A percentile compares a stretch with the other conserved stretches of the same genome.
These are phyloP conservation scores for Bubalus kerabau DNA, from an alignment of 2,113 vertebrate genomes.

Conservation along the genomic window DNA sequence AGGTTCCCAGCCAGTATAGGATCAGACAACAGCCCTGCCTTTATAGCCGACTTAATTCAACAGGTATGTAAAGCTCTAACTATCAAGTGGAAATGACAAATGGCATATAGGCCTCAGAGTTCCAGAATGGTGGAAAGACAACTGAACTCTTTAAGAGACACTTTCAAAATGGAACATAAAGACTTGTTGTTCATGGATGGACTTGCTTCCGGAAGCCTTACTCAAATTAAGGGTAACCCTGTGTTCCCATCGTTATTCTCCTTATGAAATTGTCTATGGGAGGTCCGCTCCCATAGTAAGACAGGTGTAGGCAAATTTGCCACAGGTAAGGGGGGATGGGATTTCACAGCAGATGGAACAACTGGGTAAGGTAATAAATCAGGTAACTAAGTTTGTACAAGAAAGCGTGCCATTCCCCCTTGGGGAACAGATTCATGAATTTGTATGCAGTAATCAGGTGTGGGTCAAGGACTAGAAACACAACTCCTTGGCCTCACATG, in stretches of 20 bases:
- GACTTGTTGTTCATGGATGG: neutral
- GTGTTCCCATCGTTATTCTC: neutral
- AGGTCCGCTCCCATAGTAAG: neutral
- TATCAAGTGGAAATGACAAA: neutral
- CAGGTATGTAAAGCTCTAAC: neutral
- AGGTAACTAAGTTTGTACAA: too few species aligned
- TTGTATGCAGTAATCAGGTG: too few species aligned
- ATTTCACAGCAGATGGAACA: neutral
- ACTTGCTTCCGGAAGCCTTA: neutral
- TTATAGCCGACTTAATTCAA: neutral
- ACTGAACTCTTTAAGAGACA: neutral
- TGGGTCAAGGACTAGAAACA: too few species aligned
- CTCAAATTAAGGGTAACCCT: neutral
- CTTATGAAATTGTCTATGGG: neutral
- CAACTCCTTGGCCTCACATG: too few species aligned
- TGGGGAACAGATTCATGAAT: too few species aligned
- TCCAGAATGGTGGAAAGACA: neutral
- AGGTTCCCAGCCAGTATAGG: neutral
- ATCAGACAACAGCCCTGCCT: neutral
- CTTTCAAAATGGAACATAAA: neutral
- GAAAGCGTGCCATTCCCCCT: too few species aligned
- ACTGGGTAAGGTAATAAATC: neutral
- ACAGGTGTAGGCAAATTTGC: neutral
- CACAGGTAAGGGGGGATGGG: neutral
- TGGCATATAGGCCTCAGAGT: neutral